Percentiles rank a stretch among this genome's conserved stretches.
Evolutionary conservation across 2,113 vertebrate species (phyloP).

Genomic region (Rhabdomys dilectus): DNA sequence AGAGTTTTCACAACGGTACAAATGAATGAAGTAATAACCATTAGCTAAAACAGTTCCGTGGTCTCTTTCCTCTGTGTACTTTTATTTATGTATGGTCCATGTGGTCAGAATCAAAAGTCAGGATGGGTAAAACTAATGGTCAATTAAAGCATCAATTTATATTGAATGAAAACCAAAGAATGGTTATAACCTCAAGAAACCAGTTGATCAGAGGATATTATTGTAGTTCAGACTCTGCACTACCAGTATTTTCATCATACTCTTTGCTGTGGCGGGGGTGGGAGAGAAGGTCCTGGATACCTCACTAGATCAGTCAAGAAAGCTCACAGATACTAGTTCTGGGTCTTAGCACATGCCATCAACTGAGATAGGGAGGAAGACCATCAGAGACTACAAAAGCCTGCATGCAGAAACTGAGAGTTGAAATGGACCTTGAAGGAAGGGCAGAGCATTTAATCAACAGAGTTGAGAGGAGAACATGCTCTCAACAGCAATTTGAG

Average conservation of each 20-base stretch:
- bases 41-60: background rate
- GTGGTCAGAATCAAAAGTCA: conserved; percentile 2
- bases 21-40: background rate
- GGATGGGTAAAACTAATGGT: background rate
- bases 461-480: background rate
- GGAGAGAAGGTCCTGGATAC: no score
- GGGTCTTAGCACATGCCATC: background rate
- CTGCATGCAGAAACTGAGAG: background rate
- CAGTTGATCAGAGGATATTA: background rate
- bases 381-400: background rate
- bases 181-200: conserved; percentile 11
- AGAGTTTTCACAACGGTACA: background rate
- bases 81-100: background rate
- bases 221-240: background rate
- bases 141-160: background rate
- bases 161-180: conserved; percentile 29
- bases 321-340: no score
- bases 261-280: background rate
- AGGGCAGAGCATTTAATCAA: background rate
- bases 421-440: conserved; percentile 1
- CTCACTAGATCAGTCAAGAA: background rate
- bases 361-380: background rate
- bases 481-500: background rate
- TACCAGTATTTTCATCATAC: background rate
- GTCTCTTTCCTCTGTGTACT: background rate